A percentile compares a stretch with the other conserved stretches of the same genome.
phyloP scores from a whole-genome alignment of 2,113 vertebrate genomes.

The Seriola rivoliana region DNA sequence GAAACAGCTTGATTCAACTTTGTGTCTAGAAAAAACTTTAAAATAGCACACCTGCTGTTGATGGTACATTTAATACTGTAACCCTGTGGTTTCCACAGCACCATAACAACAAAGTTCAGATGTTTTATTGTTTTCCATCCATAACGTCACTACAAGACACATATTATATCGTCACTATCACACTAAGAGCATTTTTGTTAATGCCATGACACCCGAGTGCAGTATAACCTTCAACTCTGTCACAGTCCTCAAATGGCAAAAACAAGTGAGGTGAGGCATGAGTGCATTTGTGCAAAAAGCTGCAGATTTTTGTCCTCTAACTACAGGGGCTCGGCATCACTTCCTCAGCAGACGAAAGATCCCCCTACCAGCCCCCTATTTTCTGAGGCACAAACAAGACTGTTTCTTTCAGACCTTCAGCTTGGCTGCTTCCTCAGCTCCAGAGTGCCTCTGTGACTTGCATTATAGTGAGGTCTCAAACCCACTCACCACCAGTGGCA shows the following conservation, averaged over 20 bases:
- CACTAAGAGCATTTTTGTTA: not conserved
- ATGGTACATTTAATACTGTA: not conserved
- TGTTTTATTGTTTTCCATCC: not conserved
- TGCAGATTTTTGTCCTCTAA: constrained; percentile 59
- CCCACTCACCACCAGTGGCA: constrained; percentile 64
- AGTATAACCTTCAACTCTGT: constrained; percentile 31
- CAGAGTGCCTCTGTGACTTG: constrained; percentile 77
- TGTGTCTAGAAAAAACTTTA: constrained; percentile 2
- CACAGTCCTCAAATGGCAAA: not conserved
- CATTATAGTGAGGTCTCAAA: constrained; percentile 76
- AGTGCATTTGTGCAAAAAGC: constrained; percentile 49
- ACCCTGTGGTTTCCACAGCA: constrained; percentile 3
- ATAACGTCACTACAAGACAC: not conserved
- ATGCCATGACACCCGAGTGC: not conserved
- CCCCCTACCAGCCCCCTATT: constrained; percentile 46
- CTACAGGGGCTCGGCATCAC: constrained; percentile 52
- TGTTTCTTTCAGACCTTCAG: constrained; percentile 73
- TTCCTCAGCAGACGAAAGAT: constrained; percentile 56
- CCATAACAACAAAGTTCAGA: constrained; percentile 7
- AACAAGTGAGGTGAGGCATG: constrained; percentile 15
- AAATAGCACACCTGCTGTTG: not conserved
- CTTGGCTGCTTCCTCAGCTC: constrained; percentile 76
- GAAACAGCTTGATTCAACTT: constrained; percentile 16
- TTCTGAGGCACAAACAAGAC: constrained; percentile 75
- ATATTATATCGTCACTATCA: not conserved